A percentile compares a stretch with the other conserved stretches of the same genome.
Evolutionary conservation across 2,888 invertebrate genomes (phyloP).

Genomic region (Busseola fusca): DNA sequence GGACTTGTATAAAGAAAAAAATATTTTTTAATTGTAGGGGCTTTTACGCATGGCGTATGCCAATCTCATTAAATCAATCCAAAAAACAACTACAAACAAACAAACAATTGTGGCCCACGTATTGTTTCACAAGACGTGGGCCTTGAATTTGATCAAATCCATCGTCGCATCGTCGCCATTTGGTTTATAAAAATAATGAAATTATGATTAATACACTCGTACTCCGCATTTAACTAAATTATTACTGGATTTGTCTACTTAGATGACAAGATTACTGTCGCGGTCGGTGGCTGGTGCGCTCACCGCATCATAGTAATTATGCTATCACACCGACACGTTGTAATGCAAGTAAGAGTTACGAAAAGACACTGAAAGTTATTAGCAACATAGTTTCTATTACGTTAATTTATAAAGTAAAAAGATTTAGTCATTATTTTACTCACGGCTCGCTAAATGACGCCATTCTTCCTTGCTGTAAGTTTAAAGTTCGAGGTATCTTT

Average conservation of each 20-base stretch:
- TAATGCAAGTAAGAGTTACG: constrained; percentile 41
- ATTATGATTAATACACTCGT: not conserved
- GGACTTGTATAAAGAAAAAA: not conserved
- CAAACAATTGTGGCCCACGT: too few species aligned
- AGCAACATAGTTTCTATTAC: constrained; percentile 16
- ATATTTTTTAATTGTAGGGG: too few species aligned
- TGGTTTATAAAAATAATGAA: not conserved
- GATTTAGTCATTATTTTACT: not conserved
- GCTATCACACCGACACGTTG: constrained; percentile 16
- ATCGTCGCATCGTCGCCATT: too few species aligned
- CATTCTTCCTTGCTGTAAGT: not conserved
- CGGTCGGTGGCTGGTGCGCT: constrained; percentile 2
- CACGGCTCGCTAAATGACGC: not conserved
- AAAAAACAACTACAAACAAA: too few species aligned
- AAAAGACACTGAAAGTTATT: constrained; percentile 23
- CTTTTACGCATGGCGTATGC: too few species aligned
- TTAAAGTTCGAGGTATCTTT: too few species aligned
- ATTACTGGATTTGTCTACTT: not conserved
- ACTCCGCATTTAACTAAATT: not conserved
- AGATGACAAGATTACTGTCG: constrained; percentile 1
- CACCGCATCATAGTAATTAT: constrained; percentile 32
- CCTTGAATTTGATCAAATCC: too few species aligned
- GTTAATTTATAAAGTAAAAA: not conserved
- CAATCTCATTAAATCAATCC: too few species aligned
- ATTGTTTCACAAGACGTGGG: too few species aligned